These are phyloP conservation scores for Coelopa pilipes DNA, from an alignment of 2,888 invertebrate genomes.

Conservation along the genomic window DNA sequence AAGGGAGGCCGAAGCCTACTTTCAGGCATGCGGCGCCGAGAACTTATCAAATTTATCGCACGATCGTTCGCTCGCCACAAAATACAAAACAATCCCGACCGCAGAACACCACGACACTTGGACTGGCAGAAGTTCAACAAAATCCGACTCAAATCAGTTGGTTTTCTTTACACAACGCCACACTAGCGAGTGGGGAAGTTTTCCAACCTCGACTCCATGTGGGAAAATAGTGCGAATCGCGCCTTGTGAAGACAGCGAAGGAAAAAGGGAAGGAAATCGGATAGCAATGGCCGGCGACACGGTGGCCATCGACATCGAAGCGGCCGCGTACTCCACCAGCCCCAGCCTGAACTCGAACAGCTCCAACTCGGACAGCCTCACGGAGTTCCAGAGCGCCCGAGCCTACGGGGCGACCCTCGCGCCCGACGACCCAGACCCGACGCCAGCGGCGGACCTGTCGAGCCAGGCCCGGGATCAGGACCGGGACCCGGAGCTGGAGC, in stretches of 20 bases:
- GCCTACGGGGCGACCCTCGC: background rate
- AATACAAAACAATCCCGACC: too few relatives aligned
- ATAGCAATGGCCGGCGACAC: background rate
- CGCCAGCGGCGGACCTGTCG: background rate
- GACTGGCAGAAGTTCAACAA: too few relatives aligned
- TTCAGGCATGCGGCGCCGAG: too few relatives aligned
- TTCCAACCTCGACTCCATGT: background rate
- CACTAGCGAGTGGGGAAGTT: background rate
- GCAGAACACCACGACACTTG: too few relatives aligned
- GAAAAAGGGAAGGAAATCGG: background rate
- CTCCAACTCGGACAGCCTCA: conserved; percentile 21
- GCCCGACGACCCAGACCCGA: too few relatives aligned
- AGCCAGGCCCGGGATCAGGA: background rate
- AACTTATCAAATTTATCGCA: too few relatives aligned
- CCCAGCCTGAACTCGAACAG: conserved; percentile 19
- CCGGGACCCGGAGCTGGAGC: too few relatives aligned
- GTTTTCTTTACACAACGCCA: background rate
- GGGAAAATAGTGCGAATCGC: background rate
- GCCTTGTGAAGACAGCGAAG: background rate
- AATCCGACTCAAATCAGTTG: background rate
- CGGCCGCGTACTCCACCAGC: conserved; percentile 8
- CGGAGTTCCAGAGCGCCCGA: background rate
- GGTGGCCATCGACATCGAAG: background rate
- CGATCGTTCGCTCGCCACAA: too few relatives aligned
- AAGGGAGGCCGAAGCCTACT: too few relatives aligned